These are phyloP conservation scores for Spodoptera litura DNA, from an alignment of 1,140 invertebrate genomes.

Conservation along the genomic window DNA sequence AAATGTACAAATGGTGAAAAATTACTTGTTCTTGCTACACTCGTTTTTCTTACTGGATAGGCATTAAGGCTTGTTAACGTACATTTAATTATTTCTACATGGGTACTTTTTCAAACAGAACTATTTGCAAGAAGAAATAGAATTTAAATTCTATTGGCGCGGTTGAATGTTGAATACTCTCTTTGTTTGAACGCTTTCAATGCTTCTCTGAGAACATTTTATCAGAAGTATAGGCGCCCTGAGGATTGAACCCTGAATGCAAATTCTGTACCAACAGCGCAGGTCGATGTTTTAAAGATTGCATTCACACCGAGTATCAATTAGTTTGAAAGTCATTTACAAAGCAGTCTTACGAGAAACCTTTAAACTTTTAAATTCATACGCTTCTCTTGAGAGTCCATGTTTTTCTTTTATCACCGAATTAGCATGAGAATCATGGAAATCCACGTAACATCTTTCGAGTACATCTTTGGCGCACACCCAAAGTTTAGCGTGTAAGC, in stretches of 20 bases:
- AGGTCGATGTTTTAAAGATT: not conserved
- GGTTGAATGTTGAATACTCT: not conserved
- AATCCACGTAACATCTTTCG: conserved; percentile 34
- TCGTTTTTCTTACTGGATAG: not conserved
- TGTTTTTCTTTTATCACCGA: conserved; percentile 31
- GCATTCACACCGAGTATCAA: not conserved
- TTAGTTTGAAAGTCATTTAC: not conserved
- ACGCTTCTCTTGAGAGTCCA: not conserved
- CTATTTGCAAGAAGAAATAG: not conserved
- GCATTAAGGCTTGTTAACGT: not conserved
- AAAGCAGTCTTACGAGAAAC: no score
- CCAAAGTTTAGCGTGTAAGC: conserved; percentile 39
- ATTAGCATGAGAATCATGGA: conserved; percentile 16
- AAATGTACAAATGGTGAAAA: conserved; percentile 29
- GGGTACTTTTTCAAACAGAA: not conserved
- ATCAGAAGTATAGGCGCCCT: not conserved
- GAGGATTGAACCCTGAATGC: not conserved
- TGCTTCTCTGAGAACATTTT: not conserved
- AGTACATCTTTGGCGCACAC: conserved; percentile 34
- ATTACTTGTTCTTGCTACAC: conserved; percentile 21
- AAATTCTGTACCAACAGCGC: not conserved
- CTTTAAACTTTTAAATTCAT: conserved; percentile 19
- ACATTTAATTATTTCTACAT: not conserved
- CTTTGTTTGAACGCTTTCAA: not conserved
- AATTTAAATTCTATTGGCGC: not conserved